Evolutionary conservation across 2,113 vertebrate species (phyloP).

Genomic region (Petrocephalus zakoni): DNA sequence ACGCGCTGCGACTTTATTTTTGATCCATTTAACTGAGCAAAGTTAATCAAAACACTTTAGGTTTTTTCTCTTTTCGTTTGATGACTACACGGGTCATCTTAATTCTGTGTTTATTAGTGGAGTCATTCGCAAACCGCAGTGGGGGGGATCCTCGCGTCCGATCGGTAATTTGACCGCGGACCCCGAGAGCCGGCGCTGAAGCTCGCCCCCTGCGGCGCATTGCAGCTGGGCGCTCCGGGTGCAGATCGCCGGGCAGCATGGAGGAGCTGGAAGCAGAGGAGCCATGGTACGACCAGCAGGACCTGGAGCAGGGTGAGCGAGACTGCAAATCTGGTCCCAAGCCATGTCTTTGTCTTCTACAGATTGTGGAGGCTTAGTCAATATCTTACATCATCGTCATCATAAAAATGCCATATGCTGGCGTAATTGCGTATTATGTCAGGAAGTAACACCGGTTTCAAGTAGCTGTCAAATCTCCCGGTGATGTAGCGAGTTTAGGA

Average conservation of each 20-base stretch:
- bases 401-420: background rate
- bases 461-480: background rate
- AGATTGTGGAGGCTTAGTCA: background rate
- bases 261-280: slow-evolving; percentile 94
- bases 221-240: background rate
- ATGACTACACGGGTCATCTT: background rate
- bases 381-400: background rate
- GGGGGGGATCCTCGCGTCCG: background rate
- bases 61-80: background rate
- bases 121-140: background rate
- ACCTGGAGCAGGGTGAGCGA: slow-evolving; percentile 88
- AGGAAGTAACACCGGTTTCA: background rate
- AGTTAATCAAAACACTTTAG: background rate
- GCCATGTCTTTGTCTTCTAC: background rate
- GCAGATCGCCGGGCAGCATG: slow-evolving; percentile 67
- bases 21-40: background rate
- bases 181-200: background rate
- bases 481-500: background rate
- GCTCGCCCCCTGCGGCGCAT: background rate
- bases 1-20: background rate
- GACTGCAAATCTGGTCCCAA: background rate
- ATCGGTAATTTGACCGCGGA: background rate
- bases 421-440: background rate
- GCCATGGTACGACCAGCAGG: slow-evolving; percentile 92
- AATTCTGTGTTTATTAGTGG: background rate